A percentile compares a stretch with the other conserved stretches of the same genome.
phyloP scores from a whole-genome alignment of 2,888 invertebrate species.

The Lumbricus terrestris region DNA sequence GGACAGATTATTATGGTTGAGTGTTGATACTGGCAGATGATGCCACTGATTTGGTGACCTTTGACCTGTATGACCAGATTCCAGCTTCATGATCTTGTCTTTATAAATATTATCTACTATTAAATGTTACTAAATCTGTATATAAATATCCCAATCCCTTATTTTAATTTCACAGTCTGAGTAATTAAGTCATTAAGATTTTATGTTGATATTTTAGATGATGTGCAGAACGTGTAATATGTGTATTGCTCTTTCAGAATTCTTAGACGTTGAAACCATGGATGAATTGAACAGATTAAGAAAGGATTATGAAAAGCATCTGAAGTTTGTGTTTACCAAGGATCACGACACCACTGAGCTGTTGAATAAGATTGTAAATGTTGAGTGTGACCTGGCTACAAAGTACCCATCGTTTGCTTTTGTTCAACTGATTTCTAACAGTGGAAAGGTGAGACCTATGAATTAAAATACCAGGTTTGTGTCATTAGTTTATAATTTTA shows the following conservation, averaged over 20 bases:
- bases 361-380: neutral
- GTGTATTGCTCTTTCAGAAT: neutral
- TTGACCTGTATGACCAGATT: neutral
- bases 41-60: too few species aligned
- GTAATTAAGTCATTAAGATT: neutral
- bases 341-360: neutral
- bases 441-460: neutral
- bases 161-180: neutral
- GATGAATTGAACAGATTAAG: constrained; percentile 3
- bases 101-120: neutral
- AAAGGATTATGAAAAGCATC: neutral
- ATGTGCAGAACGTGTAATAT: neutral
- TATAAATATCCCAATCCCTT: neutral
- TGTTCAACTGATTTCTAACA: neutral
- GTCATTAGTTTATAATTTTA: neutral
- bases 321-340: neutral
- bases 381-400: neutral
- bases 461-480: neutral
- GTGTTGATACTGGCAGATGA: too few species aligned
- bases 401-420: neutral
- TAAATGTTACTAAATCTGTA: neutral
- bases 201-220: neutral
- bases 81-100: neutral
- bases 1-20: too few species aligned
- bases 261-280: neutral